phyloP scores from a whole-genome alignment of 2,113 vertebrate genomes.

The Neotoma lepida region DNA sequence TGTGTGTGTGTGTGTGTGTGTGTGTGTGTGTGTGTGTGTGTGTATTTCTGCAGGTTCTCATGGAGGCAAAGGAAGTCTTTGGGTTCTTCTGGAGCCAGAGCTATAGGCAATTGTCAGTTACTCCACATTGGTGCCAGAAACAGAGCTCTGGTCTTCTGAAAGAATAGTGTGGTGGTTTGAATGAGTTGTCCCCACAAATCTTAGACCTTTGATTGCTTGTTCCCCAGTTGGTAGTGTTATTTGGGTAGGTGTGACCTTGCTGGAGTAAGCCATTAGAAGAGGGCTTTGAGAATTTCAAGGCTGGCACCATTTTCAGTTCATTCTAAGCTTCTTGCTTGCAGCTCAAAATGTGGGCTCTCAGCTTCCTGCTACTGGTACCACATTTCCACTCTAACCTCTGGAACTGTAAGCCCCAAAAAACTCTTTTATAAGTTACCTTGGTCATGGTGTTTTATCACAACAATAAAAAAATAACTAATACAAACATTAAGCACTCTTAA shows the following conservation, averaged over 20 bases:
- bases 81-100: not conserved
- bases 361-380: not conserved
- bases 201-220: not conserved
- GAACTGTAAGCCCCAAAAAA: not conserved
- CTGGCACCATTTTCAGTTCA: not conserved
- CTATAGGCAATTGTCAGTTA: not conserved
- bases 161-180: not conserved
- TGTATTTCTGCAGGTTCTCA: not conserved
- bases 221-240: not conserved
- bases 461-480: not conserved
- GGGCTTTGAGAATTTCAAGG: not conserved
- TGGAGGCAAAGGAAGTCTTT: not conserved
- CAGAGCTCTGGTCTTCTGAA: not conserved
- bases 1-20: too few species aligned
- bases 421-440: not conserved
- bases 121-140: not conserved
- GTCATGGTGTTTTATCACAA: not conserved
- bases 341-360: not conserved
- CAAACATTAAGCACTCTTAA: not conserved
- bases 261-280: not conserved
- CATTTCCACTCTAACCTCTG: not conserved
- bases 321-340: not conserved
- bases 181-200: not conserved
- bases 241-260: not conserved
- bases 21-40: not conserved